phyloP scores from a whole-genome alignment of 1,140 invertebrate genomes.

The Leptinotarsa undecemlineata region DNA sequence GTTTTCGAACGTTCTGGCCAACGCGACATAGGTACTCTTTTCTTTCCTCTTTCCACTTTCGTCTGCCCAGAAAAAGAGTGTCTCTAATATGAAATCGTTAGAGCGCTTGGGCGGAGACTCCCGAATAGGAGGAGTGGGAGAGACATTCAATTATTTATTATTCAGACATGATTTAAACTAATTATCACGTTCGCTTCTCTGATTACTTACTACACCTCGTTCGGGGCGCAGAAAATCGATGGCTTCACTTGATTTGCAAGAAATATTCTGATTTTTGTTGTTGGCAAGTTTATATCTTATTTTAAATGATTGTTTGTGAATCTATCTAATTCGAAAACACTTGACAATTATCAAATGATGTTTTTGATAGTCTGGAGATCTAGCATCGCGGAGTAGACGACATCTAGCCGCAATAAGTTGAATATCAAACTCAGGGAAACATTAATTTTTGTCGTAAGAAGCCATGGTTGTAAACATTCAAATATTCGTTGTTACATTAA shows the following conservation, averaged over 20 bases:
- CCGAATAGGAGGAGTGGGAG: background rate
- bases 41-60: background rate
- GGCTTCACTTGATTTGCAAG: background rate
- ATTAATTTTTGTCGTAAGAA: too few relatives aligned
- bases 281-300: too few relatives aligned
- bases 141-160: background rate
- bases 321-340: too few relatives aligned
- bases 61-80: conserved; percentile 33
- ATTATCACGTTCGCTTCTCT: conserved; percentile 2
- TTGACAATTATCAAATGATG: too few relatives aligned
- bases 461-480: too few relatives aligned
- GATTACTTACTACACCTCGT: conserved; percentile 1
- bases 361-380: too few relatives aligned
- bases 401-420: too few relatives aligned
- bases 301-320: too few relatives aligned
- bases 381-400: too few relatives aligned
- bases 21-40: background rate
- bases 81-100: conserved; percentile 37
- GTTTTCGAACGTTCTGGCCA: background rate
- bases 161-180: conserved; percentile 3
- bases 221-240: background rate
- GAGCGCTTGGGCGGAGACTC: conserved; percentile 35
- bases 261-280: too few relatives aligned
- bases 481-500: too few relatives aligned
- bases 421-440: too few relatives aligned